Base-by-base conservation (phyloP, 2,797 vertebrate species). In the Molothrus ater region DNA sequence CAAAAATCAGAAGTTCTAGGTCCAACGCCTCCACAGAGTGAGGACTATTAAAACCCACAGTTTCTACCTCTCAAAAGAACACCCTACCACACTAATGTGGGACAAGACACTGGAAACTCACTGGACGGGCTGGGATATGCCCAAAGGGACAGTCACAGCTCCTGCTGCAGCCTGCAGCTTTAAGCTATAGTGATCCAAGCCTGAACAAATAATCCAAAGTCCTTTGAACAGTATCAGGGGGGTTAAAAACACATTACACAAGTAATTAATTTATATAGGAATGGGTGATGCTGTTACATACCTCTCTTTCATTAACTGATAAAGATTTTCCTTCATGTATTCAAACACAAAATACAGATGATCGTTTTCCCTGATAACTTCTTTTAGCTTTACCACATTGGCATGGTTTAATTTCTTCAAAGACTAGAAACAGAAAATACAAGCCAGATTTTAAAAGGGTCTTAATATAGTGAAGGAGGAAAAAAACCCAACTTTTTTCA, bases 301-400 rank as follows among this genome's bases (percentile, higher is more conserved):
- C 98, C 98, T 98, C 96, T 98, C 98, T 97, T 98, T 98, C 98
- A 98, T 98, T 95, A 98, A 95, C 90, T 98, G 98, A 92, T 98
- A 98, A 72, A 98, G 98, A 93, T 98, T 98, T 97, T 98, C 98
- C 91, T 98, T 98, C 98, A 98, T 98, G 92, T 98, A 98, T 75
- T 98, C 98, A 84, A 98, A 98, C 48, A 98, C 98, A 96, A 98
- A 98, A 92, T 98, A 98, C 15, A 98, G 97, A 88, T 98, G 97
- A 96, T 98, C 98, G 76, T 98, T 98, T 97, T 98, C 98, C 83
- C 98, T 96, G 92, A 98, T 98, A 85, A 98, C 98, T 97, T 98
- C 98, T 96, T 98, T 98, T 92, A 98, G 93, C 80, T 98, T 98
- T 66, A 98, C 98, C 47, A 98, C 97, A 53, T 98, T 98, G 92